Evolutionary conservation across 2,797 vertebrate genomes (phyloP).

Genomic region (Rallus crepitans): DNA sequence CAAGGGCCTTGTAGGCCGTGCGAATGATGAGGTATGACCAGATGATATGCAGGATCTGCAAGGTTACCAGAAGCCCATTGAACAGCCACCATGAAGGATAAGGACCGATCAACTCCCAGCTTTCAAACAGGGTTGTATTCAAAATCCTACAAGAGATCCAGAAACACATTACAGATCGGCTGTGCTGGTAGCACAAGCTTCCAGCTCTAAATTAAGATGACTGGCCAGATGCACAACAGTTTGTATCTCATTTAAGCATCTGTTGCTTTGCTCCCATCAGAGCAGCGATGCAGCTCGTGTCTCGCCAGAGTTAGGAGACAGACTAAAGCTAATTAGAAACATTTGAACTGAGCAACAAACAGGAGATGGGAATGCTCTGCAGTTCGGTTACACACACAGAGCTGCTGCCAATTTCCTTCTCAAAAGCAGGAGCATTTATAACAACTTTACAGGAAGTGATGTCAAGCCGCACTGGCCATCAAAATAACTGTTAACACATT

Average conservation of each 20-base stretch:
- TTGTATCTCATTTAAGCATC: not conserved
- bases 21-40: slow-evolving; percentile 96
- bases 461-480: slow-evolving; percentile 16
- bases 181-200: not conserved
- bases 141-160: slow-evolving; percentile 86
- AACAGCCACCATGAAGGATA: slow-evolving; percentile 98
- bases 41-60: slow-evolving; percentile 92
- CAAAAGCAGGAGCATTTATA: not conserved
- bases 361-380: not conserved
- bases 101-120: slow-evolving; percentile 93
- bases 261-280: slow-evolving; percentile 24
- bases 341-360: not conserved
- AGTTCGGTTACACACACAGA: not conserved
- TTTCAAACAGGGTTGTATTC: slow-evolving; percentile 95
- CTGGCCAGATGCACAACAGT: not conserved
- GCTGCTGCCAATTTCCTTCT: slow-evolving; percentile 34
- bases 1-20: slow-evolving; percentile 90
- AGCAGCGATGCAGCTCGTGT: not conserved
- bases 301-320: not conserved
- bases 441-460: slow-evolving; percentile 23
- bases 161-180: not conserved
- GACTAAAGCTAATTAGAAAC: not conserved
- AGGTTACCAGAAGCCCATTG: slow-evolving; percentile 87
- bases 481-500: not conserved
- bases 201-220: not conserved